These are phyloP conservation scores for Eristalinus aeneus DNA, from an alignment of 2,888 invertebrate species.

Conservation along the genomic window DNA sequence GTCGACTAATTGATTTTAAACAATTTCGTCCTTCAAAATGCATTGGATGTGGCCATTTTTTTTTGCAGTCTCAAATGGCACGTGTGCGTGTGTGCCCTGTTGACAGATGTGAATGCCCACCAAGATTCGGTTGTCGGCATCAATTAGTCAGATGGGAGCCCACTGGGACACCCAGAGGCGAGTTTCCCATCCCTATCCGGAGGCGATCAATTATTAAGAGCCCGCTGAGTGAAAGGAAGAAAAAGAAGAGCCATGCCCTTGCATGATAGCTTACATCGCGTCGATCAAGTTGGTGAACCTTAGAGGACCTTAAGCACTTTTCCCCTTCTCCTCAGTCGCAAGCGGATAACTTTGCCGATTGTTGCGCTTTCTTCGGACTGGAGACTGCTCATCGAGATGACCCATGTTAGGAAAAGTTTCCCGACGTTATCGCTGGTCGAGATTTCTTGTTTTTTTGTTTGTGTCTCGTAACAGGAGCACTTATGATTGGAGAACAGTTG, in stretches of 20 bases:
- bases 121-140: not conserved
- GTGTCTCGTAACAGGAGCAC: not conserved
- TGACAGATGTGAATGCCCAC: not conserved
- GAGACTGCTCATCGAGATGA: constrained; percentile 19
- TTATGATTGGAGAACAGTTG: not conserved
- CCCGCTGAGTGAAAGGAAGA: not conserved
- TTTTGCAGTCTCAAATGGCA: not conserved
- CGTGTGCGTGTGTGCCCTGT: not conserved
- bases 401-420: constrained; percentile 38
- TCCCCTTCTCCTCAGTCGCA: not conserved
- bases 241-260: constrained; percentile 10
- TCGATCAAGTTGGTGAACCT: constrained; percentile 33
- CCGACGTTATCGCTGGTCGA: constrained; percentile 19
- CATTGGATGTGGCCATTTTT: constrained; percentile 16
- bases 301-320: constrained; percentile 35
- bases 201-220: constrained; percentile 37
- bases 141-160: constrained; percentile 9
- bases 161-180: constrained; percentile 13
- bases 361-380: constrained; percentile 19
- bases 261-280: constrained; percentile 40
- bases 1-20: constrained; percentile 45
- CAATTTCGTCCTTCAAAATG: constrained; percentile 27
- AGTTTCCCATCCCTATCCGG: constrained; percentile 9
- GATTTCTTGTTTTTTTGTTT: not conserved
- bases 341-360: constrained; percentile 50